Evolutionary conservation across 2,888 invertebrate species (phyloP).

Genomic region (Cheilosia vernalis): DNA sequence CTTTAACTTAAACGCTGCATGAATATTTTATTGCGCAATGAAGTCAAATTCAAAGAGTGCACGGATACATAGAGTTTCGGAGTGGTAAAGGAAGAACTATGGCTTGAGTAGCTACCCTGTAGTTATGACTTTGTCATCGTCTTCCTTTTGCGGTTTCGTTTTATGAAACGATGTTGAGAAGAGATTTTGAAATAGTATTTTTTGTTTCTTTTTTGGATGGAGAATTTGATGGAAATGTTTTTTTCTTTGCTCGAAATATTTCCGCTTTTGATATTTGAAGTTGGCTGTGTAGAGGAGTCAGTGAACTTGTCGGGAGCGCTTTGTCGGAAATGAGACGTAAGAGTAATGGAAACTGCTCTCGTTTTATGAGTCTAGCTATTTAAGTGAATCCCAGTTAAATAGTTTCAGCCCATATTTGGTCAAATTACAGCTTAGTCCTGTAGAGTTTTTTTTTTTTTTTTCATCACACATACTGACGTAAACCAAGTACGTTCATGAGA

Average conservation of each 20-base stretch:
- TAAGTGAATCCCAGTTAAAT: no score
- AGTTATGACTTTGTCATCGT: constrained; percentile 32
- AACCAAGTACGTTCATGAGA: no score
- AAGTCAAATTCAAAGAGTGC: constrained; percentile 31
- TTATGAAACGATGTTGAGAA: constrained; percentile 8
- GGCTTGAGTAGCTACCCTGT: neutral
- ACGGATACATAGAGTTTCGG: constrained; percentile 22
- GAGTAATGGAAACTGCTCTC: no score
- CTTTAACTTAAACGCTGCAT: constrained; percentile 48
- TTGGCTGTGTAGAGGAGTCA: neutral
- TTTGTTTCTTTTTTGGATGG: neutral
- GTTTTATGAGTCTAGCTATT: no score
- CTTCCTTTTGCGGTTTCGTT: constrained; percentile 38
- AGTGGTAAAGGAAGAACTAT: neutral
- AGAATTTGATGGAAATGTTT: neutral
- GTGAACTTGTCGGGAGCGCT: constrained; percentile 1
- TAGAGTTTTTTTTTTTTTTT: no score
- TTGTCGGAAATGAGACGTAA: no score
- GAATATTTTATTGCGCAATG: constrained; percentile 54
- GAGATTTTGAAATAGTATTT: constrained; percentile 7
- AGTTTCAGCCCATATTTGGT: no score
- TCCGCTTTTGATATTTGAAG: neutral
- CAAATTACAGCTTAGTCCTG: no score
- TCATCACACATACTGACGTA: no score
- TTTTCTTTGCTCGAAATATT: neutral